phyloP scores from a whole-genome alignment of 2,113 vertebrate genomes.

The Clupea harengus region DNA sequence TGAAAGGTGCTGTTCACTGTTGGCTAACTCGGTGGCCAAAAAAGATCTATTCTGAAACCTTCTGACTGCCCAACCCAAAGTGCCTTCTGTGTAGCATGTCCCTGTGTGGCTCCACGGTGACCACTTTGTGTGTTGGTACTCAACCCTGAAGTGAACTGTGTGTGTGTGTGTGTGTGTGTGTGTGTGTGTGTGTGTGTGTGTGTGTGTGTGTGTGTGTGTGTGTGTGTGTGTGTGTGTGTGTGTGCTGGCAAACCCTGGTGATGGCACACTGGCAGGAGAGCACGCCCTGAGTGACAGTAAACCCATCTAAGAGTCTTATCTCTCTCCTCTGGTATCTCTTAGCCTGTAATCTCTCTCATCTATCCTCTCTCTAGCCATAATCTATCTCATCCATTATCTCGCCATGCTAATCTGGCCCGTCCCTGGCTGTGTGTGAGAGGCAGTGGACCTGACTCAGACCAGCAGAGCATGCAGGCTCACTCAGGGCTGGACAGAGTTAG shows the following conservation, averaged over 20 bases:
- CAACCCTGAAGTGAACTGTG: not conserved
- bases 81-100: no score
- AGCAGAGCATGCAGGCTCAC: not conserved
- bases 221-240: conserved; percentile 20
- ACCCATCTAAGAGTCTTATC: not conserved
- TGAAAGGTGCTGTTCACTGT: no score
- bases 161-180: conserved; percentile 8
- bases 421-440: not conserved
- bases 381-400: conserved; percentile 1
- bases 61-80: no score
- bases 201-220: conserved; percentile 15
- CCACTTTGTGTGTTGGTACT: conserved; percentile 38
- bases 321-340: not conserved
- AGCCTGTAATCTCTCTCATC: not conserved
- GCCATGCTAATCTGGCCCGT: not conserved
- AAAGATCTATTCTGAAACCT: no score
- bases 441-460: not conserved
- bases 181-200: not conserved
- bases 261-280: not conserved
- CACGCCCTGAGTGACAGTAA: conserved; percentile 30
- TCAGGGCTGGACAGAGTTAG: not conserved
- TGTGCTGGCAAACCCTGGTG: not conserved
- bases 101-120: not conserved
- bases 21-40: no score
- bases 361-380: conserved; percentile 1